Conservation (phyloP, 2,888 invertebrate genomes). For the Hanleya hanleyi region DNA sequence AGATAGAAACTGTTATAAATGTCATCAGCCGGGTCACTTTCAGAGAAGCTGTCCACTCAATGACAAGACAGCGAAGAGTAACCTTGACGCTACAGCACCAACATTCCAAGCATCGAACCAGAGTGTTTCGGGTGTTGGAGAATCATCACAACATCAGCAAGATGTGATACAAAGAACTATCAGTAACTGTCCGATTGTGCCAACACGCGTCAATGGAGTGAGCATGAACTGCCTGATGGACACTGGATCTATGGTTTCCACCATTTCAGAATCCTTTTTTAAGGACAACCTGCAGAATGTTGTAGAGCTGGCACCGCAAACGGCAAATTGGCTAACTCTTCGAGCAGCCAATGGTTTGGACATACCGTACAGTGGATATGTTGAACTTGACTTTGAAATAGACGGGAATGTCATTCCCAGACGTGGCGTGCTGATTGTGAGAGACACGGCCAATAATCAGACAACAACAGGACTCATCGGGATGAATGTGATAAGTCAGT, state of each 20-base stretch:
- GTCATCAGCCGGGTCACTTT: background rate
- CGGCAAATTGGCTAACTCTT: background rate
- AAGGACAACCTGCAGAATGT: slow-evolving; percentile 2
- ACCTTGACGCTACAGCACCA: too few relatives aligned
- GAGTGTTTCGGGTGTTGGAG: too few relatives aligned
- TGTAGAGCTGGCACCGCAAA: background rate
- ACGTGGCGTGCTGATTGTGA: background rate
- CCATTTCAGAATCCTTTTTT: slow-evolving; percentile 18
- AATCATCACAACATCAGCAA: background rate
- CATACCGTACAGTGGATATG: slow-evolving; percentile 28
- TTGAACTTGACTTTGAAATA: slow-evolving; percentile 24
- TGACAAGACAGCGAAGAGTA: background rate
- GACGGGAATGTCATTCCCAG: background rate
- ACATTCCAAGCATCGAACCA: too few relatives aligned
- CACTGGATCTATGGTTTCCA: slow-evolving; percentile 20
- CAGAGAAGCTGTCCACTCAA: background rate
- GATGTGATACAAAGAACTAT: slow-evolving; percentile 5
- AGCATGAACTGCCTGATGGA: slow-evolving; percentile 20
- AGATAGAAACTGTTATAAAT: background rate
- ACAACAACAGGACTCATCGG: too few relatives aligned
- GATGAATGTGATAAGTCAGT: too few relatives aligned
- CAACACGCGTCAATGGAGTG: background rate
- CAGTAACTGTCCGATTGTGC: slow-evolving; percentile 17
- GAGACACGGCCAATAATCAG: too few relatives aligned
- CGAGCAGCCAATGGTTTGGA: slow-evolving; percentile 19